A percentile compares a stretch with the other conserved stretches of the same genome.
These are phyloP conservation scores for Xiphorhynchus erythropygius DNA, from an alignment of 2,797 vertebrate genomes.

Conservation along the genomic window DNA sequence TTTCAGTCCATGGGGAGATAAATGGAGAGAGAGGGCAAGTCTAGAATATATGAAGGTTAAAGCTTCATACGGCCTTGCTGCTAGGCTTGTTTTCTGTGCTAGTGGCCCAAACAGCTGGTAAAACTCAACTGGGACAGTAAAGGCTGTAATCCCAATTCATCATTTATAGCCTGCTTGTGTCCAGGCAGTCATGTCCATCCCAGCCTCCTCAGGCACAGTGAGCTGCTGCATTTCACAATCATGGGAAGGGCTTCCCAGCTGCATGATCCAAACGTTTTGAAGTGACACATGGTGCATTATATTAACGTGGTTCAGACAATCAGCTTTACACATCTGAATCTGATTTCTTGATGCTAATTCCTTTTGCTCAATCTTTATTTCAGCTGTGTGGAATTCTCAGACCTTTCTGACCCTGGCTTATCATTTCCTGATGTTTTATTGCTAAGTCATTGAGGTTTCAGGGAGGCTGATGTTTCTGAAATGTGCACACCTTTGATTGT, in stretches of 20 bases:
- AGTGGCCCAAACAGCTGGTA: not conserved
- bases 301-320: conserved; percentile 47
- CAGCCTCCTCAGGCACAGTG: not conserved
- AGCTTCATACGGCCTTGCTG: not conserved
- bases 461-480: conserved; percentile 38
- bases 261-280: conserved; percentile 78
- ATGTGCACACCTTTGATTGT: conserved; percentile 48
- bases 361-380: conserved; percentile 66
- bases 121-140: not conserved
- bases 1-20: not conserved
- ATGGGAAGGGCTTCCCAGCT: conserved; percentile 58
- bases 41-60: not conserved
- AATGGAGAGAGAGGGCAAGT: not conserved
- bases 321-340: conserved; percentile 65
- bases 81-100: not conserved
- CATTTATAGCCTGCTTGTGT: not conserved
- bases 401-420: conserved; percentile 50
- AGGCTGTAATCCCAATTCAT: not conserved
- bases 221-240: conserved; percentile 54
- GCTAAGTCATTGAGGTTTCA: conserved; percentile 38
- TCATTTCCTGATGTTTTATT: conserved; percentile 59
- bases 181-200: conserved; percentile 11
- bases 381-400: conserved; percentile 66
- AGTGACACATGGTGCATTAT: conserved; percentile 78
- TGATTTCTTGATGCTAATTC: conserved; percentile 67